These are phyloP conservation scores for Unio pictorum DNA, from an alignment of 2,888 invertebrate species.

Conservation along the genomic window DNA sequence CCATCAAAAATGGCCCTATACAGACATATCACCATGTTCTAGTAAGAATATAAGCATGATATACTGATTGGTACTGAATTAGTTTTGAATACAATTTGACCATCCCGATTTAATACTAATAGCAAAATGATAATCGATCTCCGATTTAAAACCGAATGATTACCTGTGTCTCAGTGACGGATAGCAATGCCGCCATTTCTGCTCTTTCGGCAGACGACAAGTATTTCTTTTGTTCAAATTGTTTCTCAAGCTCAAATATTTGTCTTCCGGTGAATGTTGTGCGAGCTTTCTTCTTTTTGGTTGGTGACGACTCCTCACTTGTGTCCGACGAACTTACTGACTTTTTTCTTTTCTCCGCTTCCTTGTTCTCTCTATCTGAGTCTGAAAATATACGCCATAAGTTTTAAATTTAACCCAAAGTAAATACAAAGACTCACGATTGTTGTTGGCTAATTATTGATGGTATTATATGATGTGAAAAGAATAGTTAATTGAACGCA, in stretches of 20 bases:
- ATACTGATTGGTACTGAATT: too few species aligned
- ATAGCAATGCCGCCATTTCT: conserved; percentile 93
- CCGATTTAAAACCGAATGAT: too few species aligned
- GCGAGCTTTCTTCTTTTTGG: conserved; percentile 82
- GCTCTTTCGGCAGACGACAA: conserved; percentile 93
- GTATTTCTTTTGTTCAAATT: conserved; percentile 96
- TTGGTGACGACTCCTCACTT: conserved; percentile 16
- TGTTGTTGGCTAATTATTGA: too few species aligned
- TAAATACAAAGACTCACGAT: too few species aligned
- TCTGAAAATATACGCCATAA: conserved; percentile 17
- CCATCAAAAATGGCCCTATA: too few species aligned
- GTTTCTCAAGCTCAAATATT: conserved; percentile 96
- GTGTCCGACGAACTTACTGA: conserved; percentile 19
- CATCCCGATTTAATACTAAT: too few species aligned
- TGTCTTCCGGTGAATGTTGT: conserved; percentile 96
- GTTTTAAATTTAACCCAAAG: background rate
- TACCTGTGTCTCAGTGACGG: conserved; percentile 97
- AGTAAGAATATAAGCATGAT: too few species aligned
- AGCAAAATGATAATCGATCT: too few species aligned
- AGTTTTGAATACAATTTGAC: too few species aligned
- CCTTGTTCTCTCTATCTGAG: conserved; percentile 20
- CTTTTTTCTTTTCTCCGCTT: conserved; percentile 24
- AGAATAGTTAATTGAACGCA: too few species aligned
- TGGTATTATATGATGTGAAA: too few species aligned
- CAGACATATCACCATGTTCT: too few species aligned